Evolutionary conservation across 2,113 vertebrate genomes (phyloP).

Genomic region (Elephantulus edwardii): DNA sequence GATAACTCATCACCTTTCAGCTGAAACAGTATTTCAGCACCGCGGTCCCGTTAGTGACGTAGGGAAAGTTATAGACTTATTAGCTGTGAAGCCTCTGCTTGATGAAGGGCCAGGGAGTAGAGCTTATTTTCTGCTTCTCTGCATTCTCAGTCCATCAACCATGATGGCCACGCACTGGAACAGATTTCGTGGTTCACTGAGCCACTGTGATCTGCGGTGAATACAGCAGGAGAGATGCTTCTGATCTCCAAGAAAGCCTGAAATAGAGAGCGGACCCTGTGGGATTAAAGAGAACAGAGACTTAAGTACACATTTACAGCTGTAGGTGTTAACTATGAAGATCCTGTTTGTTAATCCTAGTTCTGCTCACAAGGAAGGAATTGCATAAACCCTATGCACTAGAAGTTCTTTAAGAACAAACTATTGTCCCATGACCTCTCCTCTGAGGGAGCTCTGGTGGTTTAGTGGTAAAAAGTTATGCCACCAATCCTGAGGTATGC

Average conservation of each 20-base stretch:
- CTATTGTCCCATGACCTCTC: no score
- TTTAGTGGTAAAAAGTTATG: no score
- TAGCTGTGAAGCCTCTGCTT: not conserved
- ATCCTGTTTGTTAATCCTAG: accelerated
- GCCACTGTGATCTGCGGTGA: slow-evolving; percentile 33
- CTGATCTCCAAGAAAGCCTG: not conserved
- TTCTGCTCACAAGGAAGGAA: accelerated
- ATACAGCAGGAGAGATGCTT: not conserved
- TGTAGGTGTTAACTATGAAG: accelerated
- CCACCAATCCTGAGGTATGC: no score
- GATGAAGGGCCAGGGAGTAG: slow-evolving; percentile 14
- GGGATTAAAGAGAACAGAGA: not conserved
- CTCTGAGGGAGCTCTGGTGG: no score
- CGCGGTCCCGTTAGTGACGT: not conserved
- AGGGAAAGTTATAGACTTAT: not conserved
- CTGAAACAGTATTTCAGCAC: not conserved
- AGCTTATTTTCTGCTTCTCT: slow-evolving; percentile 67
- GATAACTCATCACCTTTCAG: not conserved
- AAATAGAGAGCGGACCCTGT: not conserved
- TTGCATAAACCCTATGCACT: not conserved
- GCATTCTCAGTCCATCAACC: slow-evolving; percentile 51
- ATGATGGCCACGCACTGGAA: slow-evolving; percentile 33
- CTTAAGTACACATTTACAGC: accelerated
- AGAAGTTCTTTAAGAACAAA: accelerated
- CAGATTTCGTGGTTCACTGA: slow-evolving; percentile 60